Evolutionary conservation across 2,113 vertebrate genomes (phyloP).

Genomic region (Eonycteris spelaea): DNA sequence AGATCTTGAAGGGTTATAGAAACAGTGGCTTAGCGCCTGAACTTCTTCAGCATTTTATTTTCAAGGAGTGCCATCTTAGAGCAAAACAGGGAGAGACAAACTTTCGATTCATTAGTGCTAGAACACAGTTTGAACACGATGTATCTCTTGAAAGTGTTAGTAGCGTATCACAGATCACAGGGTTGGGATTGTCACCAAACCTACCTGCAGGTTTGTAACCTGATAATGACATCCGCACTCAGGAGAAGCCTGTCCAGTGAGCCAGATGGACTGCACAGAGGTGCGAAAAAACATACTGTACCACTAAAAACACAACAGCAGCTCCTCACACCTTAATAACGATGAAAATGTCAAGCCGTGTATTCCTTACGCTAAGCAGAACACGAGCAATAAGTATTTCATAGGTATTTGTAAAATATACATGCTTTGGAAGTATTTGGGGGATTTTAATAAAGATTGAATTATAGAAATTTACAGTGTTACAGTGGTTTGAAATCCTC

Average conservation of each 20-base stretch:
- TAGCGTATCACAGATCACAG: not conserved
- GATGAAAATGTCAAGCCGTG: not conserved
- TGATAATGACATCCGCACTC: not conserved
- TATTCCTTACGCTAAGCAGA: not conserved
- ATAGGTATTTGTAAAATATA: not conserved
- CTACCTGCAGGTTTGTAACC: not conserved
- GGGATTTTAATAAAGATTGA: not conserved
- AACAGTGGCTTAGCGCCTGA: not conserved
- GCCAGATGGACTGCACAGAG: not conserved
- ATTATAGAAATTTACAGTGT: not conserved
- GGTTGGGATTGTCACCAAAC: not conserved
- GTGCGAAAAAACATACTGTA: not conserved
- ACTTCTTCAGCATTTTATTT: not conserved
- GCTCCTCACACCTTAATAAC: not conserved
- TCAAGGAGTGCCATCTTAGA: not conserved
- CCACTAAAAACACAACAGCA: not conserved
- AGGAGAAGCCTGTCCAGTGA: not conserved
- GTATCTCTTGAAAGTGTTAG: not conserved
- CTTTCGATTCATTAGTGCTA: not conserved
- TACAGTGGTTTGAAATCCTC: not conserved
- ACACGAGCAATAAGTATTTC: not conserved
- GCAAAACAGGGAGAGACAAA: not conserved
- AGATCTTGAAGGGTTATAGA: not conserved
- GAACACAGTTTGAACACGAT: not conserved
- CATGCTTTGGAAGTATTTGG: not conserved